phyloP scores from a whole-genome alignment of 2,888 invertebrate species.

The Portevinia maculata region DNA sequence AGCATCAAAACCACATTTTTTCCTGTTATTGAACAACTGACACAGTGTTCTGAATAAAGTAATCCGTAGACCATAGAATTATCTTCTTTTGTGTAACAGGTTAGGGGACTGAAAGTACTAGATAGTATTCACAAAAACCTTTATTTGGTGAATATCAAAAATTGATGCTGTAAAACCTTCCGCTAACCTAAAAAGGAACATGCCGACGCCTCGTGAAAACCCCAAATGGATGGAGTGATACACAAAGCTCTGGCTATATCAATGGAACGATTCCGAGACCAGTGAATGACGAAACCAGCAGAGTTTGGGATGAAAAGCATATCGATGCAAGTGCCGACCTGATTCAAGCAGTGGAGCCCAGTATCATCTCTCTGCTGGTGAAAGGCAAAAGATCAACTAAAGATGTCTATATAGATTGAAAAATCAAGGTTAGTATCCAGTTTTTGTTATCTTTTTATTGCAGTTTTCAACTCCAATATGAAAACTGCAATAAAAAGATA shows the following conservation, averaged over 20 bases:
- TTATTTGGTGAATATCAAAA: conserved; percentile 4
- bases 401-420: conserved; percentile 45
- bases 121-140: neutral
- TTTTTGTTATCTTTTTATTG: too few species aligned
- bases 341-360: conserved; percentile 35
- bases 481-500: conserved; percentile 36
- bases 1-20: too few species aligned
- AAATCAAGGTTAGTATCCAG: conserved; percentile 49
- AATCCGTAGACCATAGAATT: neutral
- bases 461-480: too few species aligned
- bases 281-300: neutral
- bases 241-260: conserved; percentile 33
- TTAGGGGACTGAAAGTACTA: neutral
- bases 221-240: conserved; percentile 35
- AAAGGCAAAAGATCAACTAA: conserved; percentile 43
- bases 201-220: conserved; percentile 6
- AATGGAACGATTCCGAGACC: conserved; percentile 11
- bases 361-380: conserved; percentile 35
- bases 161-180: neutral
- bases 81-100: neutral
- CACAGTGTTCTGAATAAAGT: neutral
- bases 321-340: conserved; percentile 31
- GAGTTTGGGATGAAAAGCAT: conserved; percentile 36
- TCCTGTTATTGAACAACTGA: too few species aligned
- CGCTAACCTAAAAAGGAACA: conserved; percentile 6